Evolutionary conservation across 2,888 invertebrate genomes (phyloP).

Genomic region (Oscheius sp.): DNA sequence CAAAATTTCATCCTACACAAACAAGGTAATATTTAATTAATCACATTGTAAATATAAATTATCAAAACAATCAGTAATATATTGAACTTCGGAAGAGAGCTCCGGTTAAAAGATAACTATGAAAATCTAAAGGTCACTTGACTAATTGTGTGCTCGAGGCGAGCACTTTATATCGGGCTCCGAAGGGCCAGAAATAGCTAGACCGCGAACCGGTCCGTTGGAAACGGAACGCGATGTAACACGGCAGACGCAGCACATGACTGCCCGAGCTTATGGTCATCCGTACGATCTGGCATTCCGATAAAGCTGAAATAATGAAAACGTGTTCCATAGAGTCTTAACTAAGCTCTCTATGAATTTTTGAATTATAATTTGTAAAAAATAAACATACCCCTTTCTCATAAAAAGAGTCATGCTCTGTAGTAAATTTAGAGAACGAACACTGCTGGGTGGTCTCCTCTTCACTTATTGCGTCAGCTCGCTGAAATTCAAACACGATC

Average conservation of each 20-base stretch:
- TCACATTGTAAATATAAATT: no score
- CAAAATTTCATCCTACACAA: no score
- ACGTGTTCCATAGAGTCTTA: slow-evolving; percentile 6
- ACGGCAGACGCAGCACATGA: slow-evolving; percentile 26
- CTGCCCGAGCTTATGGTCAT: not conserved
- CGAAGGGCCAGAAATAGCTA: slow-evolving; percentile 28
- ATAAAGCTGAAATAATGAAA: not conserved
- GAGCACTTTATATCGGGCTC: slow-evolving; percentile 28
- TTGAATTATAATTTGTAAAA: no score
- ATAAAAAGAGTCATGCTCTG: slow-evolving; percentile 12
- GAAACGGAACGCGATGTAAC: slow-evolving; percentile 30
- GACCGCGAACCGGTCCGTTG: slow-evolving; percentile 27
- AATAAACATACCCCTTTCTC: slow-evolving; percentile 10
- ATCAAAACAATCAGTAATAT: not conserved
- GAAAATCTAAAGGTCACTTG: slow-evolving; percentile 28
- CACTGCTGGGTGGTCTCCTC: no score
- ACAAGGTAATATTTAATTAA: no score
- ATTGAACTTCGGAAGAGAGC: not conserved
- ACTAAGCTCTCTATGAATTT: no score
- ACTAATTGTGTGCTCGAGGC: slow-evolving; percentile 26
- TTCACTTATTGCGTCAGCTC: no score
- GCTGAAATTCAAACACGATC: no score
- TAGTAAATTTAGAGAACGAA: not conserved
- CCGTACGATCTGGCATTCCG: not conserved
- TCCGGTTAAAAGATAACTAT: not conserved